These are phyloP conservation scores for Habrosyne pyritoides DNA, from an alignment of 2,888 invertebrate species.

Conservation along the genomic window DNA sequence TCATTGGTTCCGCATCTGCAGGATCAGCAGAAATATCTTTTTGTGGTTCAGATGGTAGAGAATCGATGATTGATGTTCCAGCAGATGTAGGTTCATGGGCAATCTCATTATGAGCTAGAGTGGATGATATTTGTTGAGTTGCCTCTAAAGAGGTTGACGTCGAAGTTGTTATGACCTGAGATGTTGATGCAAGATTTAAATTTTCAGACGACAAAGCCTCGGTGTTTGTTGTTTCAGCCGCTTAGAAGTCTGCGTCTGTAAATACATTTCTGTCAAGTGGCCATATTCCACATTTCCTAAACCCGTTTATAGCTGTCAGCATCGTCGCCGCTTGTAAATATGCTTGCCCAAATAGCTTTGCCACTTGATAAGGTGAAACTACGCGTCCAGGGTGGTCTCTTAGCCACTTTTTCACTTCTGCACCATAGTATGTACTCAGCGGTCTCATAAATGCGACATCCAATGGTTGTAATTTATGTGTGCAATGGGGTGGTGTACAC, in stretches of 20 bases:
- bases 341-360: conserved; percentile 34
- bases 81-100: too few species aligned
- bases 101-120: too few species aligned
- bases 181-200: too few species aligned
- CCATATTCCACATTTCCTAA: conserved; percentile 25
- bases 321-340: conserved; percentile 33
- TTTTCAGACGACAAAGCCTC: too few species aligned
- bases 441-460: conserved; percentile 39
- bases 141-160: too few species aligned
- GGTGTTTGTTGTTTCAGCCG: conserved; percentile 22
- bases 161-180: too few species aligned
- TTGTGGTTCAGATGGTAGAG: too few species aligned
- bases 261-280: conserved; percentile 21
- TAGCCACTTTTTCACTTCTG: conserved; percentile 34
- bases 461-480: conserved; percentile 44
- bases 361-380: conserved; percentile 37
- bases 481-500: conserved; percentile 47
- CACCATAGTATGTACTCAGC: conserved; percentile 34
- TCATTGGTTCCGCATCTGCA: too few species aligned
- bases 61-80: too few species aligned
- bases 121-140: too few species aligned
- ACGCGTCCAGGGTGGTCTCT: conserved; percentile 35
- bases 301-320: conserved; percentile 26
- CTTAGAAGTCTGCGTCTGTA: conserved; percentile 22
- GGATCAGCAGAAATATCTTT: too few species aligned